Evolutionary conservation across 2,113 vertebrate species (phyloP), one percentile per base, ranked within the genome.

Genomic region (Merops nubicus): DNA sequence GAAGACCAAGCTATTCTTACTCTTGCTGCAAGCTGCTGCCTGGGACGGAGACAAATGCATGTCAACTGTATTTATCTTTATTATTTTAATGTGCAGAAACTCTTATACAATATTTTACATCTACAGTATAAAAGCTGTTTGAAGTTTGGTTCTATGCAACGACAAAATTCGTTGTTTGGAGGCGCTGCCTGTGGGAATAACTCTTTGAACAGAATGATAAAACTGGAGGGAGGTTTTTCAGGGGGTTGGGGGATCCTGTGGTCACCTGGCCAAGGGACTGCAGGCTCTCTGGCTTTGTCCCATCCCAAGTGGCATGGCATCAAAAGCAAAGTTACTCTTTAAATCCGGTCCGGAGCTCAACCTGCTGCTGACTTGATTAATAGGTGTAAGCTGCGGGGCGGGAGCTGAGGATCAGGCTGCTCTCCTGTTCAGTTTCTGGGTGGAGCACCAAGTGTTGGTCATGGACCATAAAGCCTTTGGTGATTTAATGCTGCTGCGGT

Each of bases 1-100:
- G 95, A 96, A 94, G 96, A 75, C 65, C 43, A 33, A 72, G 95
- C 93, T 93, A 81, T 96, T 94, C 93, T 91, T 81, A 42, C 89
- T 50, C 57, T 45, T 48, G 5, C 17, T 64, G 87, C 77, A 84
- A 88, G 95, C 92, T 5, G 5, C 94, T 79, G 85, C 79, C 85
- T 59, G 73, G 88, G 51, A 73, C 6, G 3, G 81, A 87, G 85
- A 54, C 76, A 56, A 91, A 56, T 26, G 54, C 48, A 12, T 53
- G n/a, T 72, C 53, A 76, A 26, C 80, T 84, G 56, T 54, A n/a
- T 89, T 94, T 91, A 45, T n/a, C 85, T 48, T 50, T 36, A 78
- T 91, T 80, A 45, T 60, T 91, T 72, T 40, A 47, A 45, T 40
- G n/a, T 59, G 56, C 38, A 11, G 70, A 72, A 72, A 21, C 54